These are phyloP conservation scores for Beroe ovata DNA, from an alignment of 37 sponge, comb jelly and placozoan genomes.

Conservation along the genomic window DNA sequence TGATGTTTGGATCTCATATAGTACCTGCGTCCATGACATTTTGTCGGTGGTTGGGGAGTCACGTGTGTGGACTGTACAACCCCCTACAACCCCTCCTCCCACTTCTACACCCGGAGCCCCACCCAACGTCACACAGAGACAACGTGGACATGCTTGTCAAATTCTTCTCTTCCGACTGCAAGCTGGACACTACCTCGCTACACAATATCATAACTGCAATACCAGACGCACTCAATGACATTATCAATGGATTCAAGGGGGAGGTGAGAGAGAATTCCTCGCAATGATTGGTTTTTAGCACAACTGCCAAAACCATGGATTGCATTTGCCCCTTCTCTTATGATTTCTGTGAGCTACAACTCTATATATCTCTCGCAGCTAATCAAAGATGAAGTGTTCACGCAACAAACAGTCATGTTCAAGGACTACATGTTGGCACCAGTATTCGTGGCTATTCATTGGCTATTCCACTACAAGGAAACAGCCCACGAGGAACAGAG, in stretches of 20 bases:
- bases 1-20: constrained; percentile 41
- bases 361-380: too few relatives aligned
- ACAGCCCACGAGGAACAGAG: constrained; percentile 13
- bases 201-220: constrained; percentile 21
- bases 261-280: too few relatives aligned
- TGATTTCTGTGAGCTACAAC: too few relatives aligned
- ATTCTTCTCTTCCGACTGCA: constrained; percentile 33
- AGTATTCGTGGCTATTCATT: constrained; percentile 31
- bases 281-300: too few relatives aligned
- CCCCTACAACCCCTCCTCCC: constrained; percentile 60
- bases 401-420: constrained; percentile 9
- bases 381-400: constrained; percentile 28
- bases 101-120: background rate
- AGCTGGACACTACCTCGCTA: constrained; percentile 27
- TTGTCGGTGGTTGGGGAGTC: constrained; percentile 52
- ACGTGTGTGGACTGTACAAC: constrained; percentile 14
- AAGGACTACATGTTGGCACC: constrained; percentile 41
- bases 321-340: too few relatives aligned
- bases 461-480: constrained; percentile 54
- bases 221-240: constrained; percentile 28
- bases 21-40: background rate
- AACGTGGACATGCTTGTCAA: constrained; percentile 25
- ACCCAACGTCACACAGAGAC: background rate
- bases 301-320: too few relatives aligned
- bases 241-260: constrained; percentile 8